Evolutionary conservation across 2,888 invertebrate species (phyloP).

Genomic region (Brachyopa scutellaris): DNA sequence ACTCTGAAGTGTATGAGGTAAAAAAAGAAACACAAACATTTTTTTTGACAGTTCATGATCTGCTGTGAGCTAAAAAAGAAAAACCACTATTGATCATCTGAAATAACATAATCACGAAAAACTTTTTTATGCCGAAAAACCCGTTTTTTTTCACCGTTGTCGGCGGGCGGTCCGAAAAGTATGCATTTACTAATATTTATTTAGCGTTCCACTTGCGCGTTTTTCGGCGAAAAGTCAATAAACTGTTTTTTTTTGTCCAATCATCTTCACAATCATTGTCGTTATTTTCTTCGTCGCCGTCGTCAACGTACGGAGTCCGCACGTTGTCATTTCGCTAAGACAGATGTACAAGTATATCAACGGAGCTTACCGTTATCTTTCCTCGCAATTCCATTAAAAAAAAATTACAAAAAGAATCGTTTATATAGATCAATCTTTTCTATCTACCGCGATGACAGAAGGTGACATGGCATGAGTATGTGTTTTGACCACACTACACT

Average conservation of each 20-base stretch:
- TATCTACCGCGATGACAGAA: not conserved
- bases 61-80: too few species aligned
- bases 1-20: too few species aligned
- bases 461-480: not conserved
- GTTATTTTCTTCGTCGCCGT: too few species aligned
- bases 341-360: constrained; percentile 10
- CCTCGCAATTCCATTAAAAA: constrained; percentile 10
- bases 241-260: constrained; percentile 4
- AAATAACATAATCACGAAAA: too few species aligned
- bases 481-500: not conserved
- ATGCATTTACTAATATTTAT: constrained; percentile 13
- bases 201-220: not conserved
- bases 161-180: too few species aligned
- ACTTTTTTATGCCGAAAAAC: too few species aligned
- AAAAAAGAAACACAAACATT: too few species aligned
- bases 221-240: constrained; percentile 1
- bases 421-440: constrained; percentile 12
- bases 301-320: not conserved
- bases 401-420: not conserved
- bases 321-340: constrained; percentile 14
- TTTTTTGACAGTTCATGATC: too few species aligned
- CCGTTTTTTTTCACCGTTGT: too few species aligned
- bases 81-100: too few species aligned
- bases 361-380: not conserved
- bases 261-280: not conserved